Base-by-base conservation (phyloP, 2,113 vertebrate species). In the Aspiorhynchus laticeps region DNA sequence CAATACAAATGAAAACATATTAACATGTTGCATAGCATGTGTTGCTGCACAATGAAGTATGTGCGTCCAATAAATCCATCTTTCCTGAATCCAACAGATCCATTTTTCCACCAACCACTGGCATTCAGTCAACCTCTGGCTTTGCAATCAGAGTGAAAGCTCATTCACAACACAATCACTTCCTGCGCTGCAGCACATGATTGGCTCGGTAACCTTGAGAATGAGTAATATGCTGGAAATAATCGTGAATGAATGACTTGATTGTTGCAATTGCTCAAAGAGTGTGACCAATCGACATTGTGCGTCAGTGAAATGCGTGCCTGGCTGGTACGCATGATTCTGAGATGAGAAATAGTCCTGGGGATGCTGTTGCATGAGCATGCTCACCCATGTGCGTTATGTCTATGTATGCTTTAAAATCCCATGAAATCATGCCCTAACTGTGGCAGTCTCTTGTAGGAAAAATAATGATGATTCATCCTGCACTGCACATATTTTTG, bases 191-290 rank as follows among this genome's bases (percentile, higher is more conserved):
- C 6, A n/a, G 53, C 38, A 80, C 36, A 36, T 69, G 59, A 43
- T 75, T 75, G 38, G 43, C 73, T 75, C 38, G 6, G 28, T 81
- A 63, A 67, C 46, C 33, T 71, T 75, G 33, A 73, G 28, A 84
- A 38, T 74, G 61, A 71, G 26, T 51, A 69, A 83, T 69, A 33
- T 51, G 67, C 31, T 84, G 46, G 46, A 56, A 12, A 74, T 84
- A 56, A 84, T 84, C 21, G 24, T 73, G 82, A 84, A 84, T 74
- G 67, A 84, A 84, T 46, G 67, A 73, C 82, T 73, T 26, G 31
- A 73, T 74, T 84, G 82, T 84, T 84, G 21, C 46, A 84, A 38
- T 84, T 84, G 53, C 21, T 74, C 21, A 46, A 71, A 53, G 12
- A 56, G 67, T 74, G 67, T 73, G 82, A 84, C 82, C 43, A 38